Evolutionary conservation across 2,888 invertebrate genomes (phyloP).

Genomic region (Apocheima hispidaria): DNA sequence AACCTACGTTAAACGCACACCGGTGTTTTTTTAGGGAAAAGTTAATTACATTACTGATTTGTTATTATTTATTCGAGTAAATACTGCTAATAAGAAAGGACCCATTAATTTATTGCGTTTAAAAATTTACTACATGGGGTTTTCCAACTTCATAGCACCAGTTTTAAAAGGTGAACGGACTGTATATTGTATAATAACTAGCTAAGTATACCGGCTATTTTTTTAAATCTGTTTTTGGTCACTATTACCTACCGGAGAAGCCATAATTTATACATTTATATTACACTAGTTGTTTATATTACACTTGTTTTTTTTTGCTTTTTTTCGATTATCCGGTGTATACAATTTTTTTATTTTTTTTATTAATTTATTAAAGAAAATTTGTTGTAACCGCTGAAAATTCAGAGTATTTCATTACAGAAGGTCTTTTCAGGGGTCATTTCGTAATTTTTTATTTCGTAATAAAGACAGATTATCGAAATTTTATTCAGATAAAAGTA

Average conservation of each 20-base stretch:
- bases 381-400: too few relatives aligned
- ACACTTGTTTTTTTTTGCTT: too few relatives aligned
- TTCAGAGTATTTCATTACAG: too few relatives aligned
- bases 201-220: not conserved
- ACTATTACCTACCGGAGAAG: conserved; percentile 5
- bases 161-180: conserved; percentile 26
- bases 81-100: not conserved
- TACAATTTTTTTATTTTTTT: too few relatives aligned
- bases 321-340: too few relatives aligned
- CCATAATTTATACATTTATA: conserved; percentile 10
- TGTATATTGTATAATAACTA: conserved; percentile 11
- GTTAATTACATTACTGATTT: not conserved
- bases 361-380: too few relatives aligned
- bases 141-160: conserved; percentile 19
- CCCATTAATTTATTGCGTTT: not conserved
- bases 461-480: too few relatives aligned
- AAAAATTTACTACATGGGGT: not conserved
- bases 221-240: conserved; percentile 6
- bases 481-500: too few relatives aligned
- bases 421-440: too few relatives aligned
- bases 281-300: too few relatives aligned
- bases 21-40: not conserved
- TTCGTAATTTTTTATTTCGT: too few relatives aligned
- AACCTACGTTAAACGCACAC: not conserved
- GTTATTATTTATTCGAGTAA: not conserved